phyloP scores from a whole-genome alignment of 2,888 invertebrate species.

The Apoderus coryli region DNA sequence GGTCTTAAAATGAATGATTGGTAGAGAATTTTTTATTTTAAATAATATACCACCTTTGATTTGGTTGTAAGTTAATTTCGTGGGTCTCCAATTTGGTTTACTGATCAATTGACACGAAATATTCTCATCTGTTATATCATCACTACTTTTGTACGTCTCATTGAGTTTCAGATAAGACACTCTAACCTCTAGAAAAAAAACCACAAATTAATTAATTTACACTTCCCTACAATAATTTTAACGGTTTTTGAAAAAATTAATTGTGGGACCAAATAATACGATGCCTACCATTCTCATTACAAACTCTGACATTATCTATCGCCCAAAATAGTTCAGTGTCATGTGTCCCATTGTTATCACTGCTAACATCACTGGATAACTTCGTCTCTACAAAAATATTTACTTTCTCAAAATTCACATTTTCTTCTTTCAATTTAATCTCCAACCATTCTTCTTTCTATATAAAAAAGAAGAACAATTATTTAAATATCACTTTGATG shows the following conservation, averaged over 20 bases:
- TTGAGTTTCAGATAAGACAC: conserved; percentile 21
- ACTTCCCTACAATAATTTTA: neutral
- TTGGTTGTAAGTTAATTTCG: conserved; percentile 19
- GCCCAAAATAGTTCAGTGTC: conserved; percentile 26
- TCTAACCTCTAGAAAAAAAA: conserved; percentile 22
- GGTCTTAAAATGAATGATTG: too few species aligned
- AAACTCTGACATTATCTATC: conserved; percentile 27
- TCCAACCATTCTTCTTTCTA: conserved; percentile 27
- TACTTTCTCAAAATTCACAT: conserved; percentile 21
- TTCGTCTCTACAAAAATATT: conserved; percentile 27
- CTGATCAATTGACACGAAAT: conserved; percentile 23
- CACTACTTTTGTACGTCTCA: conserved; percentile 13
- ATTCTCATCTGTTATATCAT: conserved; percentile 14
- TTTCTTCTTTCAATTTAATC: conserved; percentile 24
- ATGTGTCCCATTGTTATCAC: conserved; percentile 15
- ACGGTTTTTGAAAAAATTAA: too few species aligned
- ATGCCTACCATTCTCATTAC: conserved; percentile 26
- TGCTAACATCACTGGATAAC: too few species aligned
- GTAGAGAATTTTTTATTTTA: too few species aligned
- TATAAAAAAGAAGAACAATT: too few species aligned
- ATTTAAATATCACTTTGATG: too few species aligned
- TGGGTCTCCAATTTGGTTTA: conserved; percentile 23
- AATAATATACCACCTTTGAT: conserved; percentile 24
- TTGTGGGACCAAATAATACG: conserved; percentile 1
- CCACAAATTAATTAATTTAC: neutral